Base-by-base conservation (phyloP, 2,797 vertebrate genomes). In the Lithobates pipiens region DNA sequence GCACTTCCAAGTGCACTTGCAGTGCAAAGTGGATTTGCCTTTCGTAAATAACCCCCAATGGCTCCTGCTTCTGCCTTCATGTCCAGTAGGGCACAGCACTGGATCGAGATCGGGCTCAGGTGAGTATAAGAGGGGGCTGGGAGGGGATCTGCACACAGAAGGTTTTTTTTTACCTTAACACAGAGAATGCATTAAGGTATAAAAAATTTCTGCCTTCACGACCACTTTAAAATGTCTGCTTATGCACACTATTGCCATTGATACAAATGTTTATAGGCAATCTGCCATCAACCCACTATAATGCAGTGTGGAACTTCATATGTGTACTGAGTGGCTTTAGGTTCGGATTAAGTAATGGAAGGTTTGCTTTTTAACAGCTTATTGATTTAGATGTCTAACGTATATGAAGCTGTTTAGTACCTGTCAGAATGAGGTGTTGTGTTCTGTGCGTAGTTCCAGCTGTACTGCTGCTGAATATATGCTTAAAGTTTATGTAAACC, bases 321-420 rank as follows among this genome's bases (percentile, higher is more conserved):
- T 36, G 46, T 54, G 44, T 50, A 25, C 50, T 13, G 16, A 54
- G 42, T 50, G 27, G 44, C 27, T 44, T 42, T 72, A 23, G 1
- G 70, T 8, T 9, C 25, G 18, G 6, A 8, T 10, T 29, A 4
- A 42, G 39, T 9, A n/a, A 39, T 21, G 34, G 36, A 42, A n/a
- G 36, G 23, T 18, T 39, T 71, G 9, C 18, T 34, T 57, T 34
- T 80, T 80, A 70, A 70, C 54, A 80, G 44, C 11, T n/a, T n/a
- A n/a, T 70, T 71, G 42, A 54, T 69, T 54, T 68, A 27, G 25
- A 29, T 27, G 39, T 21, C 25, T 44, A 21, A 25, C 29, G 39
- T 50, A 7, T 46, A 27, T 46, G 42, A 69, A 69, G 77, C 18
- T 44, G 65, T 32, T 67, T n/a, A 67, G 34, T 27, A 7, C 3